Evolutionary conservation across 2,797 vertebrate genomes (phyloP).

Genomic region (Enteromius viviparus): DNA sequence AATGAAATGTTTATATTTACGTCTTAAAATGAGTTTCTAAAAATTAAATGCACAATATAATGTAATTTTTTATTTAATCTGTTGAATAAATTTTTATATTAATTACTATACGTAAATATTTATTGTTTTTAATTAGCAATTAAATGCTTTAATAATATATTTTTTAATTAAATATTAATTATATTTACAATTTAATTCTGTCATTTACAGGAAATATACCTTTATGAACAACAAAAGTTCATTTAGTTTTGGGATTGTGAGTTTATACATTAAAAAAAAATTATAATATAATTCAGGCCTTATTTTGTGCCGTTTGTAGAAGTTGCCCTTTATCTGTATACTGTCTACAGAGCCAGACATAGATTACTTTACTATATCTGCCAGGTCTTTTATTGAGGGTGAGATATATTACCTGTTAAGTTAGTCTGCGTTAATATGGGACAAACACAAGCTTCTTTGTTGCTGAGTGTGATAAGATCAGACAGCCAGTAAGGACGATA

Average conservation of each 20-base stretch:
- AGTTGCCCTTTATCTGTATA: not conserved
- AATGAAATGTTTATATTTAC: not conserved
- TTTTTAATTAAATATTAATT: not conserved
- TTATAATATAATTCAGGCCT: not conserved
- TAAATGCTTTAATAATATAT: not conserved
- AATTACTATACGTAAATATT: no score
- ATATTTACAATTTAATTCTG: not conserved
- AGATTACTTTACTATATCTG: constrained; percentile 20
- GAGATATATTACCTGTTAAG: constrained; percentile 50
- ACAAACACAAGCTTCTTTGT: constrained; percentile 50
- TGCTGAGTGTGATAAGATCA: constrained; percentile 50
- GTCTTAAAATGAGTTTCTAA: not conserved
- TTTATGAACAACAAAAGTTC: not conserved
- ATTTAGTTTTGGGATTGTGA: not conserved
- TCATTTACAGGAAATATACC: not conserved
- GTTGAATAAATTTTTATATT: not conserved
- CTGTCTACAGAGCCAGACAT: constrained; percentile 16
- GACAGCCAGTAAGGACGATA: constrained; percentile 17
- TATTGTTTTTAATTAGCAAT: not conserved
- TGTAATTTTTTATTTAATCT: not conserved
- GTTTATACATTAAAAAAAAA: not conserved
- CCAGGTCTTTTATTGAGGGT: constrained; percentile 31
- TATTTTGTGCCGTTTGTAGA: not conserved
- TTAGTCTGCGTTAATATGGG: constrained; percentile 42
- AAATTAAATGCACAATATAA: not conserved